phyloP scores from a whole-genome alignment of 2,888 invertebrate genomes.

The Pterostichus niger region DNA sequence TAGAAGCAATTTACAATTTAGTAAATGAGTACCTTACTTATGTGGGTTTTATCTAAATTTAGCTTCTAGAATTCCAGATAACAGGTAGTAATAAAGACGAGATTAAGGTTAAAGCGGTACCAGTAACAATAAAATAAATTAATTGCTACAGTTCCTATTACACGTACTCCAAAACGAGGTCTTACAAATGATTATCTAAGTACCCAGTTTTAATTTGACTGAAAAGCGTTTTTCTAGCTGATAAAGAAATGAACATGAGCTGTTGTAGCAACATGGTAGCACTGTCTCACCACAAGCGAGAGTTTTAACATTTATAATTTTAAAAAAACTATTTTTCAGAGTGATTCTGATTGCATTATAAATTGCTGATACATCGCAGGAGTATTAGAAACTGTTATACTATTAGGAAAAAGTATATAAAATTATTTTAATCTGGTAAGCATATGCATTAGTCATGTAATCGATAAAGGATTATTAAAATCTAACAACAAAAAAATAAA shows the following conservation, averaged over 20 bases:
- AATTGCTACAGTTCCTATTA: constrained; percentile 8
- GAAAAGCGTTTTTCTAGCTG: no score
- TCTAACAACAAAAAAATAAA: background rate
- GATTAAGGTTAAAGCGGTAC: constrained; percentile 52
- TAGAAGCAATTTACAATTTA: constrained; percentile 23
- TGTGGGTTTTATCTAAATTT: constrained; percentile 34
- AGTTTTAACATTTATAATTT: no score
- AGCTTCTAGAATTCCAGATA: constrained; percentile 31
- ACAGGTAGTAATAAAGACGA: constrained; percentile 29
- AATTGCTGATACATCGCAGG: no score
- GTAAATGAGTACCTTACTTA: constrained; percentile 19
- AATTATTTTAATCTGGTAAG: no score
- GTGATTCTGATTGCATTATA: no score
- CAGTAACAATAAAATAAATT: constrained; percentile 51
- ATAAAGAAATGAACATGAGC: no score
- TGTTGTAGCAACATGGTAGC: no score
- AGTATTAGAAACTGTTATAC: no score
- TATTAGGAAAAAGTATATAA: no score
- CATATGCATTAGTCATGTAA: no score
- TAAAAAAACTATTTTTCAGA: no score
- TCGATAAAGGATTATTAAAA: background rate
- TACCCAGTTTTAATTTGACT: background rate
- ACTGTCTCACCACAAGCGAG: no score
- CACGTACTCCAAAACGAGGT: constrained; percentile 43
- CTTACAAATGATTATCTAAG: background rate